These are phyloP conservation scores for Xenopus tropicalis DNA, from an alignment of 2,113 vertebrate genomes.

Conservation along the genomic window DNA sequence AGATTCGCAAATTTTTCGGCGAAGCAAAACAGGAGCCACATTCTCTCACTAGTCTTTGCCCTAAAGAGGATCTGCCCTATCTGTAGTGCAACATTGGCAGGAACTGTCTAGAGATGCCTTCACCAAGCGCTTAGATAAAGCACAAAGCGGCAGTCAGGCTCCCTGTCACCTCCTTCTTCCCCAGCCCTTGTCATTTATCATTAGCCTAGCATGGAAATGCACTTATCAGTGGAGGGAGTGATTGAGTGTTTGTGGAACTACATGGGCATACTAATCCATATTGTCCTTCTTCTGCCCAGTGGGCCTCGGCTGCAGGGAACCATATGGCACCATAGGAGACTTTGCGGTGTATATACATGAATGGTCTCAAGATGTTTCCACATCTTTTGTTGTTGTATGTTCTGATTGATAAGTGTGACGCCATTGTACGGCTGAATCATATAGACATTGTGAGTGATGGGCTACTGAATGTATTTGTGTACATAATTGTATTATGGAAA, in stretches of 20 bases:
- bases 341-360: background rate
- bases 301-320: background rate
- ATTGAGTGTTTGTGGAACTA: background rate
- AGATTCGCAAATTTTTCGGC: no score
- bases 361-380: conserved; percentile 1
- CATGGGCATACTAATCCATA: background rate
- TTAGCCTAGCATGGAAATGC: background rate
- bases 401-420: background rate
- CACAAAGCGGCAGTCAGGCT: no score
- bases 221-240: background rate
- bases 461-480: no score
- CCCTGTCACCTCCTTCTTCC: background rate
- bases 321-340: conserved; percentile 12
- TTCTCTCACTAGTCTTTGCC: no score
- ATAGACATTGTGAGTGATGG: background rate
- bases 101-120: background rate
- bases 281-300: background rate
- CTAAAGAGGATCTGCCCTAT: no score
- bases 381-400: background rate
- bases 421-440: background rate
- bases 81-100: no score
- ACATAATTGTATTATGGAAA: no score
- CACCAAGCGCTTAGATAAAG: background rate
- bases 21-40: no score
- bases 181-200: background rate